Evolutionary conservation across 2,113 vertebrate species (phyloP).

Genomic region (Gila orcuttii): DNA sequence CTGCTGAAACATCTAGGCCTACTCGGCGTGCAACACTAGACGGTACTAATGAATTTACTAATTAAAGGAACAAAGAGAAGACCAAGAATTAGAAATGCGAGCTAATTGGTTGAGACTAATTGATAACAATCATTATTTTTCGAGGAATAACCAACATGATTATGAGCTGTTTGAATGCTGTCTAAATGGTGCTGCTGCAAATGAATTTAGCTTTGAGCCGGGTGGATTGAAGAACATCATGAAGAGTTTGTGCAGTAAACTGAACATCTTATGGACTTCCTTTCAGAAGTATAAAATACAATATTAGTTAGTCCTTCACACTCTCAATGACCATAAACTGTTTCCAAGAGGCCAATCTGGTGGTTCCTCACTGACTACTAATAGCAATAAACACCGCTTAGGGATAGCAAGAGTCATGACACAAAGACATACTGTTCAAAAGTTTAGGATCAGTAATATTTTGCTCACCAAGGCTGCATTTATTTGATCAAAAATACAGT

Average conservation of each 20-base stretch:
- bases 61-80: slow-evolving; percentile 70
- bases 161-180: slow-evolving; percentile 38
- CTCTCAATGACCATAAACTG: neutral
- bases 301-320: neutral
- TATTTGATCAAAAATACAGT: neutral
- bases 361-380: neutral
- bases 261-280: neutral
- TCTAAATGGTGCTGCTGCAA: neutral
- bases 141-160: slow-evolving; percentile 45
- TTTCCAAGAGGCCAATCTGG: neutral
- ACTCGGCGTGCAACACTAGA: slow-evolving; percentile 62
- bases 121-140: slow-evolving; percentile 47
- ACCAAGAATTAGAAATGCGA: slow-evolving; percentile 71
- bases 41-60: slow-evolving; percentile 75
- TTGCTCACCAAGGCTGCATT: neutral
- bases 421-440: neutral
- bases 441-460: no score
- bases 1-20: slow-evolving; percentile 68
- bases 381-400: neutral
- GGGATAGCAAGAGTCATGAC: neutral
- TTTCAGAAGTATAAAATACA: neutral
- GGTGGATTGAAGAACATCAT: neutral
- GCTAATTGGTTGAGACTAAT: slow-evolving; percentile 70
- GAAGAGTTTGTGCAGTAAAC: neutral
- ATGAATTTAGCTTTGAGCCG: neutral